Evolutionary conservation across 2,888 invertebrate genomes (phyloP).

Genomic region (Rhamnusium bicolor): DNA sequence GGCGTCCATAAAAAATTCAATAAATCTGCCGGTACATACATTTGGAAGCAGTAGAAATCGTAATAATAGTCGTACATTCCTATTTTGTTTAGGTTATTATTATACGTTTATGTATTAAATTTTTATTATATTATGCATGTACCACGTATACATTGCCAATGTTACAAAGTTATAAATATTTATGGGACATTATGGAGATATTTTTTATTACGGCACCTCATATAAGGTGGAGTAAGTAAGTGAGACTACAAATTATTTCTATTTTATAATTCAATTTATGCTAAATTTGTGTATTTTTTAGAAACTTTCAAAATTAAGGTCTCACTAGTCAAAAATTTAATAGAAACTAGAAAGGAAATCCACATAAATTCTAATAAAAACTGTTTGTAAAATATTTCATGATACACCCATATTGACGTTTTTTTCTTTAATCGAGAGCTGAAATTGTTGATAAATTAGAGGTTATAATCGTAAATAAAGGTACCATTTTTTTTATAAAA

Average conservation of each 20-base stretch:
- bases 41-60: not conserved
- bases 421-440: too few species aligned
- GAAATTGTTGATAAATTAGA: too few species aligned
- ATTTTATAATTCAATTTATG: too few species aligned
- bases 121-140: not conserved
- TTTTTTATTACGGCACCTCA: not conserved
- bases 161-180: constrained; percentile 20
- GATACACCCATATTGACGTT: too few species aligned
- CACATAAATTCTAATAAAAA: too few species aligned
- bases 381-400: too few species aligned
- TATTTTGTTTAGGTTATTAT: constrained; percentile 19
- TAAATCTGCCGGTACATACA: not conserved
- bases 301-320: too few species aligned
- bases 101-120: constrained; percentile 1
- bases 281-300: too few species aligned
- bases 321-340: too few species aligned
- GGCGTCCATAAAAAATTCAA: constrained; percentile 25
- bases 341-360: too few species aligned
- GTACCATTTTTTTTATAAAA: too few species aligned
- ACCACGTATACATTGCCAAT: not conserved
- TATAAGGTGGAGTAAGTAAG: not conserved
- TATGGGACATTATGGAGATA: constrained; percentile 8
- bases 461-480: too few species aligned
- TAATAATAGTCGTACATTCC: not conserved
- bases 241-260: not conserved